A percentile compares a stretch with the other conserved stretches of the same genome.
Conservation (phyloP, 64 coral and sea anemone genomes). For the Orbicella faveolata region DNA sequence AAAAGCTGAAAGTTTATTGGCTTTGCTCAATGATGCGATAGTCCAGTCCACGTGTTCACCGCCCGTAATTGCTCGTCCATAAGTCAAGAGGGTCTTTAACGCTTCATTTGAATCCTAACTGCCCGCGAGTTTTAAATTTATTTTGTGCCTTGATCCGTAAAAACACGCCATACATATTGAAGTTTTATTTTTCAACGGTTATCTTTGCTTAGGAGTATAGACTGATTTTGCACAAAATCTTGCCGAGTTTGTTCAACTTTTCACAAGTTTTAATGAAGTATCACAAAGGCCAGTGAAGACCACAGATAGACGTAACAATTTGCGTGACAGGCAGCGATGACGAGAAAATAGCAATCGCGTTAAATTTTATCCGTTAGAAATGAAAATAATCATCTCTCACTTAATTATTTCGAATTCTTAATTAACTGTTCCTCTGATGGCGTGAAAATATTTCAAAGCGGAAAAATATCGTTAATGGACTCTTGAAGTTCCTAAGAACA, state of each 20-base stretch:
- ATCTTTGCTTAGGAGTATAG: neutral
- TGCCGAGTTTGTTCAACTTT: neutral
- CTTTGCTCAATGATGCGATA: too few relatives aligned
- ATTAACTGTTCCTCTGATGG: neutral
- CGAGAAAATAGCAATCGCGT: too few relatives aligned
- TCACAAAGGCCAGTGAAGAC: neutral
- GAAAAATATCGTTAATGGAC: conserved; percentile 15
- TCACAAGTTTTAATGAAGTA: neutral
- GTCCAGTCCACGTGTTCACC: too few relatives aligned
- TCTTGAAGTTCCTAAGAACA: neutral
- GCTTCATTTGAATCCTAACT: neutral
- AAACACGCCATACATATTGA: neutral
- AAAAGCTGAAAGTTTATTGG: too few relatives aligned
- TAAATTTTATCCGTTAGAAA: too few relatives aligned
- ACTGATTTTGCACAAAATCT: neutral
- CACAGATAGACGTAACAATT: too few relatives aligned
- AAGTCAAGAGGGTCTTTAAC: too few relatives aligned
- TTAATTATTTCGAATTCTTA: neutral
- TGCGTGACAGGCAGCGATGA: too few relatives aligned
- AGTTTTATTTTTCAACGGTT: neutral
- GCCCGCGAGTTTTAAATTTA: conserved; percentile 2
- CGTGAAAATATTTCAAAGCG: neutral
- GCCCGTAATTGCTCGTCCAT: too few relatives aligned
- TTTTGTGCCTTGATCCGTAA: neutral
- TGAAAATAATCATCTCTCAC: too few relatives aligned